Base-by-base conservation (phyloP, 2,888 invertebrate species). In the Hemistola chrysoprasaria region DNA sequence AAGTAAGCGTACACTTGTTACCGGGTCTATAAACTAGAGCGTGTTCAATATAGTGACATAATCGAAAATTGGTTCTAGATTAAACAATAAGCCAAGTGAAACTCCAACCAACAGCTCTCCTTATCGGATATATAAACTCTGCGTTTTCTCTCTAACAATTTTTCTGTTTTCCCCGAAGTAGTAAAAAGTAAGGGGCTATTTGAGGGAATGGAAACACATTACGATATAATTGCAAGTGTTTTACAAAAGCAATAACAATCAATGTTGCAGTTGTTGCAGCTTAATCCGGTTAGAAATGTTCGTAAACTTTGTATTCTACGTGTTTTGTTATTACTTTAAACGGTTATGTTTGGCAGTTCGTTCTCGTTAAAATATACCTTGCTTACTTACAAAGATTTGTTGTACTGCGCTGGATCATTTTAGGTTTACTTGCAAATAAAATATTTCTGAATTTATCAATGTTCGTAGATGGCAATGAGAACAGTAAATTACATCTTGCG, bases 141-240 rank as follows among this genome's bases (percentile, higher is more conserved):
- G 53, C 63, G 54, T 67, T 69, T 72, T 62, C 62, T 62, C 62
- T 62, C 62, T 60, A 56, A 58, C 62, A 61, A 63, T 65, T 69
- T 72, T 67, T 68, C 65, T 59, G 46, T 44, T 53, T 49, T 46
- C 57, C 50, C 47, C 57, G 50, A 55, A 56, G 70, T 56, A 62
- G 70, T 79, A 73, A 79, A 78, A 73, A 64, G 61, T 65, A 76
- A 78, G 71, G 59, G 72, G 62, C 72, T 59, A 64, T 69, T 74
- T 64, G 64, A 59, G 63, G 59, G 63, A 71, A 78, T 76, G 70
- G 73, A 72, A 69, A 62, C 60, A 59, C 74, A 68, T 76, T 66
- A 74, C 65, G 59, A 65, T 75, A 75, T 70, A 72, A 74, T 78
- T 74, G 66, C 61, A 57, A 71, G 55, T 64, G 61, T 67, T 71